Base-by-base conservation (phyloP, 2,888 invertebrate species). In the Shargacucullia verbasci region DNA sequence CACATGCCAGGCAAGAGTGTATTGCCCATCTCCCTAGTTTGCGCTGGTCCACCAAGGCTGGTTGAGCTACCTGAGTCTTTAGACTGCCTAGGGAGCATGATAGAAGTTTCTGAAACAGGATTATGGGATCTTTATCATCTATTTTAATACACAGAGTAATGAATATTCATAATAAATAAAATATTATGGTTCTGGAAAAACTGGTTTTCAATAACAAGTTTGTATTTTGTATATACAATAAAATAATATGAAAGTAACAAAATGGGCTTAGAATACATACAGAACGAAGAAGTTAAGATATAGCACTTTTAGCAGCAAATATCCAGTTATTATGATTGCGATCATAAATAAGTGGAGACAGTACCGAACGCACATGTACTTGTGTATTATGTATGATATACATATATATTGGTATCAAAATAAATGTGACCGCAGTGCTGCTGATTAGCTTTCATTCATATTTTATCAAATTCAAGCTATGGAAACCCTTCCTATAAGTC, bases 1-100 rank as follows among this genome's bases (percentile, higher is more conserved):
- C 94, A 86, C 96, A 96, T 74, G 96, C 95, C 55, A 95, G 88
- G 86, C 96, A 96, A 44, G 94, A 94, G 81, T 95, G 94, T 59
- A 96, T 79, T 29, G 89, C 91, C 95, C 96, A 96, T 58, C 92
- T 91, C 47, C 95, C 96, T n/a, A 95, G 86, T 59, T 84, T 86
- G 59, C 94, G 91, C 66, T 94, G 91, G 55, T 94, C 92, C 14
- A 96, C 92, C 65, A 96, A 85, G 20, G 95, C 92, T 35, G 95
- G 92, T 80, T 96, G 96, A 44, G 94, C 92, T 73, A 95, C 94
- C 58, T 90, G 92, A 52, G 92, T 94, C 75, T 94, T 92, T 60
- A 92, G 87, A 59, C 89, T 90, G 59, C 94, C 86, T 60, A 94
- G 89, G 40, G 89, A 80, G 63, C 95, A 91, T 78, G 93, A 92